phyloP scores from a whole-genome alignment of 2,888 invertebrate species.

The Pyrochroa serraticornis region DNA sequence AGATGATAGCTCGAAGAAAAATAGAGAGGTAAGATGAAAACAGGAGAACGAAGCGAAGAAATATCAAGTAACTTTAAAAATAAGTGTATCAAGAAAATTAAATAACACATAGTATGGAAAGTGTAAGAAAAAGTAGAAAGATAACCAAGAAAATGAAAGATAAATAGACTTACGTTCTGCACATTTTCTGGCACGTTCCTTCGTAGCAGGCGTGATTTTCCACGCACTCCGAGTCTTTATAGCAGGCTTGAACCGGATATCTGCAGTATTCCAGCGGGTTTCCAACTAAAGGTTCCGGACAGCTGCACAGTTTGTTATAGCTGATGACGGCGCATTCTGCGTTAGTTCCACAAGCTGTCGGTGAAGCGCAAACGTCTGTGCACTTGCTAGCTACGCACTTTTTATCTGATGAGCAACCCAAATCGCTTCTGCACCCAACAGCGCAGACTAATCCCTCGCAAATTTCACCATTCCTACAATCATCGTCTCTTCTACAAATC shows the following conservation, averaged over 20 bases:
- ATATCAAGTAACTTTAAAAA: no score
- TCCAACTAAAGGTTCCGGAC: slow-evolving; percentile 74
- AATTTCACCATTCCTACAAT: slow-evolving; percentile 86
- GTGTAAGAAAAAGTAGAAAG: no score
- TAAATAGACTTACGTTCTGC: slow-evolving; percentile 67
- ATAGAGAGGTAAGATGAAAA: no score
- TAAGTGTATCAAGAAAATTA: no score
- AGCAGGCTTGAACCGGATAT: slow-evolving; percentile 70
- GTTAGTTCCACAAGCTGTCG: slow-evolving; percentile 84
- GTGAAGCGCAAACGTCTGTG: slow-evolving; percentile 74
- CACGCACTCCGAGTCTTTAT: slow-evolving; percentile 70
- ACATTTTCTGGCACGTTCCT: slow-evolving; percentile 77
- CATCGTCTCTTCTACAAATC: slow-evolving; percentile 81
- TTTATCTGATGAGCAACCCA: slow-evolving; percentile 73
- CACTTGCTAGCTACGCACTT: slow-evolving; percentile 84
- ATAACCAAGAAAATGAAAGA: slow-evolving; percentile 1
- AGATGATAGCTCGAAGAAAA: no score
- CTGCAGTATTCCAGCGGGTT: slow-evolving; percentile 78
- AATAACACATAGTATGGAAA: no score
- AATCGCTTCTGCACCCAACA: slow-evolving; percentile 80
- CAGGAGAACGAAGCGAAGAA: no score
- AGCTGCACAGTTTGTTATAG: slow-evolving; percentile 77
- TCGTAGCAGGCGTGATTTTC: slow-evolving; percentile 76
- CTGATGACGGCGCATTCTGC: slow-evolving; percentile 73
- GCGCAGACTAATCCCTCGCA: slow-evolving; percentile 82